Base-by-base conservation (phyloP, 2,888 invertebrate genomes). In the Linyphia triangularis region DNA sequence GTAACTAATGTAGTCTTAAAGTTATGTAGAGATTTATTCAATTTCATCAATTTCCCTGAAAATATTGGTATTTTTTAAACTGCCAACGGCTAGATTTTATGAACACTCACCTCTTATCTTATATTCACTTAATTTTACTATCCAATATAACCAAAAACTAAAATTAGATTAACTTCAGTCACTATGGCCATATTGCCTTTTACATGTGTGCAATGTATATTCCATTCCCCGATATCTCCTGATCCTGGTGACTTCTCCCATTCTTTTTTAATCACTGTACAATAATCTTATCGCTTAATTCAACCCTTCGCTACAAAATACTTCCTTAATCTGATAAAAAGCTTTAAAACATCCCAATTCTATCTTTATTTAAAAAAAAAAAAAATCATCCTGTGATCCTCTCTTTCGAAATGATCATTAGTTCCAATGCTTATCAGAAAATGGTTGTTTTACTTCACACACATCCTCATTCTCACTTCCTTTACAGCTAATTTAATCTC, bases 401-500 rank as follows among this genome's bases (percentile, higher is more conserved):
- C 63, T 24, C n/a, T 22, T 33, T 59, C 51, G 24, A 40, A 22
- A 51, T 13, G 51, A 85, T 85, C 77, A 85, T 85, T 85, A 85
- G 84, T 85, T 69, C 69, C 67, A 82, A 82, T 75, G 57, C 84
- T 85, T 85, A 85, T 85, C 84, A 63, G 75, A 67, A 57, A 72
- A 82, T 63, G 72, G 72, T 61, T 67, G 67, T 79, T 78, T 78
- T 72, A 43, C 82, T 81, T 79, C 67, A 51, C 51, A 28, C 24
- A 63, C 26, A 19, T 70, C 33, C 19, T 40, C 40, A 37, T 61
- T 61, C 30, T 72, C 24, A 13, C 43, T 83, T 75, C 69, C 84
- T 59, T 85, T 75, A 28, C 69, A 59, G 77, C 65, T 85, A 85
- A 85, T 85, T 85, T 85, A 85, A 85, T 85, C 84, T 85, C 67